Base-by-base conservation (phyloP, 2,113 vertebrate species). In the Crotalus tigris region DNA sequence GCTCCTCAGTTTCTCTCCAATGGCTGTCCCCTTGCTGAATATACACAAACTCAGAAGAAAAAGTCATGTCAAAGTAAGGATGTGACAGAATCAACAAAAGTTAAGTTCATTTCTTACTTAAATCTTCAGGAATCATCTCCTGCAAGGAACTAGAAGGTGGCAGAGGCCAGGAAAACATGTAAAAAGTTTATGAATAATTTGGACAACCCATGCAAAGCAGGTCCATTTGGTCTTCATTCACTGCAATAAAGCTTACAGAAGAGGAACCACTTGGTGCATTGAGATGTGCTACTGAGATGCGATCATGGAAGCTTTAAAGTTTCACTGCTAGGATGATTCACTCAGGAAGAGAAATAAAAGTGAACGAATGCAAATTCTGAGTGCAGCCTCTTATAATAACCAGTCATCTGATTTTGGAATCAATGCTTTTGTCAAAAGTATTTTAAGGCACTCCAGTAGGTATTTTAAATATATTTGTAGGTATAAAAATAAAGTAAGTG, bases 401-500 rank as follows among this genome's bases (percentile, higher is more conserved):
- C 96, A 96, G 95, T 93, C 75, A 96, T 94, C 94, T 91, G 92
- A 96, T 94, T 97, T 96, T 96, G 96, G 96, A 97, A 96, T 95
- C 95, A 96, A 97, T 2, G 92, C 88, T 97, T 96, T 96, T 95
- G 26, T 96, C 95, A 97, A 96, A 96, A 93, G 94, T 93, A 97
- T 97, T 97, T 96, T 98, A 98, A 98, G 98, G 98, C 98, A 98
- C 98, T 98, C 98, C 96, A 95, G 96, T 93, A 94, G 96, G 95
- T 97, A 96, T 88, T 97, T 95, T 96, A 94, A 89, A 94, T 94
- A 93, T 94, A 94, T 93, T 81, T 95, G 91, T 95, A 94, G 93
- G 94, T 98, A 98, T 7, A 98, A 98, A 98, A 98, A 98, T 98
- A 98, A 98, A 98, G 97, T 98, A 98, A 97, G 97, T 96, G 94